Conservation (phyloP, 1,140 invertebrate species). For the Uloborus diversus region DNA sequence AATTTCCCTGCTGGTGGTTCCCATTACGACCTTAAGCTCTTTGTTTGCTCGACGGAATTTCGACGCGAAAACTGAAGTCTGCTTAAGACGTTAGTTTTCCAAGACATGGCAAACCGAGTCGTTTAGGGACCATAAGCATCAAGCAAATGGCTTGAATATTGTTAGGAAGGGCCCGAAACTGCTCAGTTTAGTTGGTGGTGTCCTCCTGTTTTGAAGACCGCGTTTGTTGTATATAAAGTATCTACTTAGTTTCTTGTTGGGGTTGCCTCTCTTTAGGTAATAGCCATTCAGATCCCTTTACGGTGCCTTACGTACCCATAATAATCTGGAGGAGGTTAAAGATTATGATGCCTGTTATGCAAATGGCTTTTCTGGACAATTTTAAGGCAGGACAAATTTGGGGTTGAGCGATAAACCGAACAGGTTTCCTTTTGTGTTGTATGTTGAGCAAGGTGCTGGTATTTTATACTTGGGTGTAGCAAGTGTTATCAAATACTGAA, state of each 20-base stretch:
- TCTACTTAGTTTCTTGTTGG: constrained; percentile 21
- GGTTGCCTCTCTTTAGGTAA: constrained; percentile 28
- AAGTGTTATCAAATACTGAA: too few species aligned
- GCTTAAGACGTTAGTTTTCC: constrained; percentile 29
- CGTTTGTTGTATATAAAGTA: constrained; percentile 46
- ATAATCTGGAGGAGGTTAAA: constrained; percentile 34
- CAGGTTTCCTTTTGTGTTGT: neutral
- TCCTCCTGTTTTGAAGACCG: constrained; percentile 17
- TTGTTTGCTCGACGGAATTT: constrained; percentile 38
- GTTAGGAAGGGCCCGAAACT: constrained; percentile 36
- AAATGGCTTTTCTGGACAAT: constrained; percentile 15
- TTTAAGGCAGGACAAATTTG: constrained; percentile 23
- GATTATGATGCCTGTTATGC: constrained; percentile 38
- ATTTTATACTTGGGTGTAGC: too few species aligned
- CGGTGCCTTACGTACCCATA: constrained; percentile 15
- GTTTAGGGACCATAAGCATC: constrained; percentile 40
- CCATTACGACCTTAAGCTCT: constrained; percentile 14
- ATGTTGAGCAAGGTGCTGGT: too few species aligned
- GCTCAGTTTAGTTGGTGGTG: constrained; percentile 29
- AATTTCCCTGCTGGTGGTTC: constrained; percentile 2
- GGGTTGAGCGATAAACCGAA: neutral
- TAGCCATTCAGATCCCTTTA: constrained; percentile 33
- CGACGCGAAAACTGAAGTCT: constrained; percentile 17
- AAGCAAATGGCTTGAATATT: constrained; percentile 36
- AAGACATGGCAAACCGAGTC: constrained; percentile 21